Conservation (phyloP, 2,888 invertebrate genomes). For the Drosophila macrothrix region DNA sequence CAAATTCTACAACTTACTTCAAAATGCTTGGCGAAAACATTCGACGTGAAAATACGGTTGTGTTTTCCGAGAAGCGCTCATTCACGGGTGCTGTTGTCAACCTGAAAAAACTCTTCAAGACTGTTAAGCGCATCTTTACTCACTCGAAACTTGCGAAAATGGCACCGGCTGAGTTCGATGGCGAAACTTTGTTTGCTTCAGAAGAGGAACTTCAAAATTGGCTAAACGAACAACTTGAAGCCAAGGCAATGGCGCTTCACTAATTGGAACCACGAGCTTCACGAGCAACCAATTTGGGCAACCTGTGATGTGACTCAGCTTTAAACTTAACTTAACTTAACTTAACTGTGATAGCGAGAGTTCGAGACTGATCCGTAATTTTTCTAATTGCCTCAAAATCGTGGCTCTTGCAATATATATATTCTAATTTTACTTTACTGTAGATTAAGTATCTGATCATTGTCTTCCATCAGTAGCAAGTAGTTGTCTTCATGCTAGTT, state of each 20-base stretch:
- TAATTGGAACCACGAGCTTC: slow-evolving; percentile 1
- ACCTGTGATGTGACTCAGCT: slow-evolving; percentile 67
- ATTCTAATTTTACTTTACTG: slow-evolving; percentile 22
- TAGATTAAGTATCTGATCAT: slow-evolving; percentile 52
- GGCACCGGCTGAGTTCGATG: slow-evolving; percentile 1
- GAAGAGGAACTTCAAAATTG: slow-evolving; percentile 73
- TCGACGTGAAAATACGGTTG: slow-evolving; percentile 22
- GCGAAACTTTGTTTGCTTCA: slow-evolving; percentile 35
- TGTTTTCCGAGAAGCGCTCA: slow-evolving; percentile 40
- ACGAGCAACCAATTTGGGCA: slow-evolving; percentile 8
- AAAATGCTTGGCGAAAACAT: slow-evolving; percentile 54
- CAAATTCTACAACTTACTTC: slow-evolving; percentile 5
- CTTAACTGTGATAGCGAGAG: slow-evolving; percentile 66
- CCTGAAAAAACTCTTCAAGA: slow-evolving; percentile 61
- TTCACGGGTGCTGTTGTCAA: slow-evolving; percentile 59
- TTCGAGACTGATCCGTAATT: slow-evolving; percentile 48
- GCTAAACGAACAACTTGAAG: slow-evolving; percentile 68
- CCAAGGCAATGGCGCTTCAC: slow-evolving; percentile 17
- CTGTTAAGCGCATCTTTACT: slow-evolving; percentile 59
- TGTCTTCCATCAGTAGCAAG: slow-evolving; percentile 54
- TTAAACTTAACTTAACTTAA: slow-evolving; percentile 43
- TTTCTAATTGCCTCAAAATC: slow-evolving; percentile 18
- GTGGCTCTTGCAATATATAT: slow-evolving; percentile 41
- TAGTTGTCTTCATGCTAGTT: slow-evolving; percentile 66
- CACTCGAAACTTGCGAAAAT: slow-evolving; percentile 30